Evolutionary conservation across 2,888 invertebrate species (phyloP), one percentile per base, ranked within the genome.

Genomic region (Drosophila kambysellisi): DNA sequence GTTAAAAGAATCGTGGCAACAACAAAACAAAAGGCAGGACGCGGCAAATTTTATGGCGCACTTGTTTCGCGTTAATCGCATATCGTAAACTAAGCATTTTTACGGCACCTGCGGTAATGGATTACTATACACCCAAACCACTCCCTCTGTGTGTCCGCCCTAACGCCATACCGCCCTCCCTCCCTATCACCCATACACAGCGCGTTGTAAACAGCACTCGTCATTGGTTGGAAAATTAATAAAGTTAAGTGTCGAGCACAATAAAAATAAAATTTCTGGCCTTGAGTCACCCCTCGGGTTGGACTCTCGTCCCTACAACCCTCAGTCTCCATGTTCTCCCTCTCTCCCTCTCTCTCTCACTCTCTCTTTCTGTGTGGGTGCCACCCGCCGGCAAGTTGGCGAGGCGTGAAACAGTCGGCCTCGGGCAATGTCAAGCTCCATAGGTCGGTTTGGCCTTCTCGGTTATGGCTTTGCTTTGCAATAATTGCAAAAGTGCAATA

Each of bases 21-120:
- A 65, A 57, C 57, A 69, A 70, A 79, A 83, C 70, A 83, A 84
- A 74, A 68, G 78, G 56, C 76, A 58, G 66, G 67, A 81, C 73
- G 67, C 71, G 75, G 64, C 69, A 73, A 64, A 62, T 88, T 86
- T 86, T 88, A 86, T 88, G 90, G 83, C 86, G 88, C 79, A 89
- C 86, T 87, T 90, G 90, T 86, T 90, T 86, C 90, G 79, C 87
- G 87, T 87, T 87, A 87, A 87, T 87, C 86, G 89, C 86, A 81
- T 88, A 90, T 90, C 87, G 87, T 87, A 87, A 87, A 90, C 90
- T 90, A 90, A 90, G 87, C 90, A 90, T 82, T 87, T 87, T 84
- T 90, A 87, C 83, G 83, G 90, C 89, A 87, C 87, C 87, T 87
- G 87, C 89, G 90, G 90, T 88, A 87, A 87, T 87, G 87, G 87